Evolutionary conservation across 2,797 vertebrate species (phyloP).

Genomic region (Valencia hispanica): DNA sequence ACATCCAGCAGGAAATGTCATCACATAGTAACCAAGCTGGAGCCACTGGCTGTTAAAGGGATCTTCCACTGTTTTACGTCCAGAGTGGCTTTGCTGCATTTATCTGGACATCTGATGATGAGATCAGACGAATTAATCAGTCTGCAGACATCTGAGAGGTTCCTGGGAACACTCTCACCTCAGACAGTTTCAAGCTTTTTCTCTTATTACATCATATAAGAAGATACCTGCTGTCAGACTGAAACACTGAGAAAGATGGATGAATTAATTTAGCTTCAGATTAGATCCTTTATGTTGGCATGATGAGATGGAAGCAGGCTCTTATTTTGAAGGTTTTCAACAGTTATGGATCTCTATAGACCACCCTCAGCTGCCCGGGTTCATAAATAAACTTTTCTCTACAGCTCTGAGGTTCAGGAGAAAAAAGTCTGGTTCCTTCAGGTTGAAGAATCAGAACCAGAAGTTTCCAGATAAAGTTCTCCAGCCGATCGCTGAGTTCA

Average conservation of each 20-base stretch:
- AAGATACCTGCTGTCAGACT: neutral
- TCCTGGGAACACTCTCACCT: too few species aligned
- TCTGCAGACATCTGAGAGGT: too few species aligned
- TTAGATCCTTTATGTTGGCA: neutral
- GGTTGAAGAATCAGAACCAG: neutral
- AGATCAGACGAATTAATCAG: neutral
- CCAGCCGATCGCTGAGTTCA: too few species aligned
- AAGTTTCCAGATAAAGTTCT: neutral
- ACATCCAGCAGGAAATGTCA: constrained; percentile 26
- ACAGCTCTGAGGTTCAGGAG: neutral
- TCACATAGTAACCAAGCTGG: constrained; percentile 25
- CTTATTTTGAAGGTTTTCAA: neutral
- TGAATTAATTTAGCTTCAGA: neutral
- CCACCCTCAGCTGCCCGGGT: too few species aligned
- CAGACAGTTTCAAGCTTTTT: neutral
- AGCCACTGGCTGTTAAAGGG: constrained; percentile 1
- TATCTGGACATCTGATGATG: neutral
- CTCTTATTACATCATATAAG: too few species aligned
- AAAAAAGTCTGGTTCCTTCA: neutral
- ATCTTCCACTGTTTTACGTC: neutral
- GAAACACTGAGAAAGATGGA: neutral
- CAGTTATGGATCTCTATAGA: too few species aligned
- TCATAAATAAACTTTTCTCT: neutral
- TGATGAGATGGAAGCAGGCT: neutral
- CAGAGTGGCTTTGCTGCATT: neutral